Evolutionary conservation across 2,797 vertebrate genomes (phyloP).

Genomic region (Xerus rutilus): DNA sequence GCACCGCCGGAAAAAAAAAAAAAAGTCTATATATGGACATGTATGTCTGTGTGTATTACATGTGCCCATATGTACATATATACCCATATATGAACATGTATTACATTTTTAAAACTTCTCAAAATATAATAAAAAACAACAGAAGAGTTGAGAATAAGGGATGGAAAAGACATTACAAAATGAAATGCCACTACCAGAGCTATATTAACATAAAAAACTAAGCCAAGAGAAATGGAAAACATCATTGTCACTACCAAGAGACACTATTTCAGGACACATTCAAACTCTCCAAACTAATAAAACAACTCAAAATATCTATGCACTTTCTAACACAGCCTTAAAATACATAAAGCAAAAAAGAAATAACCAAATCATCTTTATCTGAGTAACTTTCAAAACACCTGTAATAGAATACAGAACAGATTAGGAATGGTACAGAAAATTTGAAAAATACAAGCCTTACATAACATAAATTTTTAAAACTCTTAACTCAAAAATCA

Average conservation of each 20-base stretch:
- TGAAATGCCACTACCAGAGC: background rate
- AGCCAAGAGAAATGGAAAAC: background rate
- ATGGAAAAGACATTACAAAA: background rate
- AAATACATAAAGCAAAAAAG: background rate
- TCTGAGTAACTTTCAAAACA: too few species aligned
- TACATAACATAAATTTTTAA: too few species aligned
- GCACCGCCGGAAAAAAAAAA: too few species aligned
- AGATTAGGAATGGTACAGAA: too few species aligned
- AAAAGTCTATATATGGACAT: too few species aligned
- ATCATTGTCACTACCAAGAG: background rate
- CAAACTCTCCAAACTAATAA: background rate
- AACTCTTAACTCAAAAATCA: too few species aligned
- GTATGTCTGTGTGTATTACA: too few species aligned
- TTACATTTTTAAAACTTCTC: background rate
- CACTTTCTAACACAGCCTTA: background rate
- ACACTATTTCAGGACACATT: background rate
- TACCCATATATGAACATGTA: background rate
- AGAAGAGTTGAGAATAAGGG: background rate
- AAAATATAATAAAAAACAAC: background rate
- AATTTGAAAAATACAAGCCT: too few species aligned
- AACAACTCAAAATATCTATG: background rate
- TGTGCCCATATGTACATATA: too few species aligned
- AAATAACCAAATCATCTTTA: too few species aligned
- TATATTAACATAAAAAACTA: background rate
- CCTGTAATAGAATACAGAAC: too few species aligned